Base-by-base conservation (phyloP, 2,888 invertebrate genomes). In the Octodonta nipae region DNA sequence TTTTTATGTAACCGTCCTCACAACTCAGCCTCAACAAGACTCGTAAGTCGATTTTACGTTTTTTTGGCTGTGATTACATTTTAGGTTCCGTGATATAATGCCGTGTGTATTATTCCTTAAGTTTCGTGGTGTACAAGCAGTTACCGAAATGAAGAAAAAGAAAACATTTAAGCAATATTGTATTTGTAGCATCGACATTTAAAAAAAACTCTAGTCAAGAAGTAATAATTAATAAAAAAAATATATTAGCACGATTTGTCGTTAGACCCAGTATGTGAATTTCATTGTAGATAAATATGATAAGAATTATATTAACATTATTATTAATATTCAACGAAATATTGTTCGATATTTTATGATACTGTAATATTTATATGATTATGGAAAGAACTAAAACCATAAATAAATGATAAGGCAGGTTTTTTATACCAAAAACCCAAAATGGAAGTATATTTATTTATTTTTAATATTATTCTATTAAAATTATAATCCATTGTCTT, bases 201-300 rank as follows among this genome's bases (percentile, higher is more conserved):
- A 47, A 47, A 45, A 47, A 50, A 45, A 15, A 52, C 54, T 53
- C 59, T 60, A 60, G 59, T 59, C 60, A 56, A 49, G 49, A 42
- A 22, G 34, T 31, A 32, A 30, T 30, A 14, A 22, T 13, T 15
- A 27, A 26, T 16, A 11, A 26, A 12, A 3, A 3, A 12, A 12
- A 5, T 26, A 26, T 13, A 13, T 12, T 17, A 14, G 22, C 22
- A 22, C 24, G 20, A 17, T 26, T 31, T 20, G 20, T 20, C 10
- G 30, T 25, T 20, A 34, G 12, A 17, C 31, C 26, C 30, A 14
- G 26, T 31, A 31, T 16, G 12, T 26, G n/a, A n/a, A n/a, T n/a
- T n/a, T n/a, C n/a, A n/a, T n/a, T n/a, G n/a, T n/a, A n/a, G n/a
- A n/a, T n/a, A n/a, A n/a, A n/a, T n/a, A n/a, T n/a, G n/a, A n/a